These are phyloP conservation scores for Oscheius myriophilus DNA, from an alignment of 2,888 invertebrate species.

Conservation along the genomic window DNA sequence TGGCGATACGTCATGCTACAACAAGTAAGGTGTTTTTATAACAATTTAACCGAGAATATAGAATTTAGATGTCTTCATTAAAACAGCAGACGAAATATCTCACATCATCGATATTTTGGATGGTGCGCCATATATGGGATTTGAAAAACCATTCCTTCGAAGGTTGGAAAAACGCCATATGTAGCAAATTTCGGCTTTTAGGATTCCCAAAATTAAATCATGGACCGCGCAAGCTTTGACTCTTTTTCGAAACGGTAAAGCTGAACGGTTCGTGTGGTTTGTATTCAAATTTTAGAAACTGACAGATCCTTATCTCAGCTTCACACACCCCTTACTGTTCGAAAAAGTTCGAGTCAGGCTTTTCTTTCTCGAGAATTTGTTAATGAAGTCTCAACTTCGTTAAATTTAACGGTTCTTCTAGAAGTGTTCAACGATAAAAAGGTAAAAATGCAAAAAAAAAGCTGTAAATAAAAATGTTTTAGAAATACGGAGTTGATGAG, in stretches of 20 bases:
- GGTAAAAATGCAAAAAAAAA: not conserved
- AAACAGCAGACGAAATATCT: constrained; percentile 15
- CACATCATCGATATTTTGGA: constrained; percentile 4
- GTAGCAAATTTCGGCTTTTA: too few relatives aligned
- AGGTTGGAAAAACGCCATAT: constrained; percentile 2
- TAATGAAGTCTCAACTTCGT: not conserved
- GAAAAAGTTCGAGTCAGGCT: constrained; percentile 16
- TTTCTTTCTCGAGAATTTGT: constrained; percentile 19
- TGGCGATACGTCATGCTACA: constrained; percentile 23
- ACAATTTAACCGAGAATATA: not conserved
- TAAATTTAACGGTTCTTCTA: constrained; percentile 7
- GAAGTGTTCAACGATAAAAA: constrained; percentile 8
- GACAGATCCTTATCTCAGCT: not conserved
- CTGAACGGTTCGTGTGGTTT: not conserved
- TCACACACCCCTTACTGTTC: not conserved
- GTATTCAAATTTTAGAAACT: constrained; percentile 6
- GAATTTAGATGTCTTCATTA: constrained; percentile 22
- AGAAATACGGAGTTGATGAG: constrained; percentile 26
- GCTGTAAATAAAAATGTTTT: not conserved
- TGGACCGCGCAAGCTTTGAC: constrained; percentile 13
- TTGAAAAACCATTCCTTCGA: not conserved
- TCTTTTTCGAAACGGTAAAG: constrained; percentile 11
- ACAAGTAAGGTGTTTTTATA: constrained; percentile 6
- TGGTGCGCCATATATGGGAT: not conserved
- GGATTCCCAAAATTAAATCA: not conserved